Percentiles rank a stretch among this genome's conserved stretches.
These are phyloP conservation scores for Balanococcus diminutus DNA, from an alignment of 2,888 invertebrate species.

Conservation along the genomic window DNA sequence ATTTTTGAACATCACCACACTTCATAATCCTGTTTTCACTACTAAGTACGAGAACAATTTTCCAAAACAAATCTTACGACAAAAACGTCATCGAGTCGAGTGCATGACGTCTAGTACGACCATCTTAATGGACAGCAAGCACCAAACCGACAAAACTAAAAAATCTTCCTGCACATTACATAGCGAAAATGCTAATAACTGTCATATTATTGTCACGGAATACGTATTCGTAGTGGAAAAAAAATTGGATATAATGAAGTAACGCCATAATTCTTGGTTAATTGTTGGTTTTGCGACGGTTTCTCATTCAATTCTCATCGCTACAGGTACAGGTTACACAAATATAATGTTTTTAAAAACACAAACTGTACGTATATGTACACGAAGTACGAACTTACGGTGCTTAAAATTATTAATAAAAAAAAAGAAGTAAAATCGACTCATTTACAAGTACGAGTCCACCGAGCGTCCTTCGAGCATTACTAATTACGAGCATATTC, in stretches of 20 bases:
- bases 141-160: too few species aligned
- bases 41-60: too few species aligned
- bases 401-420: neutral
- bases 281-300: slow-evolving; percentile 27
- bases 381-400: neutral
- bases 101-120: neutral
- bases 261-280: slow-evolving; percentile 20
- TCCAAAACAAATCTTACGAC: neutral
- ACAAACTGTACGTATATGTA: neutral
- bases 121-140: neutral
- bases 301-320: slow-evolving; percentile 15
- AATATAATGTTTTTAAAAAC: neutral
- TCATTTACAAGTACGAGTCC: neutral
- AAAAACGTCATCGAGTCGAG: neutral
- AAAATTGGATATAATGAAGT: slow-evolving; percentile 10
- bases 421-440: neutral
- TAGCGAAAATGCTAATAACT: slow-evolving; percentile 9
- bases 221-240: neutral
- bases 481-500: slow-evolving; percentile 6
- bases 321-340: slow-evolving; percentile 8
- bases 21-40: too few species aligned
- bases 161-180: neutral
- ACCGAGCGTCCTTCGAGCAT: slow-evolving; percentile 11
- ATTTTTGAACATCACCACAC: too few species aligned
- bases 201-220: slow-evolving; percentile 11